Evolutionary conservation across 2,888 invertebrate species (phyloP), one percentile per base, ranked within the genome.

Genomic region (Latrodectus elegans): DNA sequence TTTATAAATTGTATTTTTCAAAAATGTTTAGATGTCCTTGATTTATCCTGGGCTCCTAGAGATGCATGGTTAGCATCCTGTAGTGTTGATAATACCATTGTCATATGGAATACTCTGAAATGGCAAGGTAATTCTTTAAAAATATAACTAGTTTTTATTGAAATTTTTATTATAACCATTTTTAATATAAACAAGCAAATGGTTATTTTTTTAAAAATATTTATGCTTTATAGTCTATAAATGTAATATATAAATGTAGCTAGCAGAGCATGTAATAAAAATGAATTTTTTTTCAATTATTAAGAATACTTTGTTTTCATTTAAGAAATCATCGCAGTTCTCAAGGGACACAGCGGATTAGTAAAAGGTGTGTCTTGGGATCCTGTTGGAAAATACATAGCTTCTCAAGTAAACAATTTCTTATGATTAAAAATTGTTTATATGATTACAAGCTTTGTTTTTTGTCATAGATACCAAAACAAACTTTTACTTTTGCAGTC

Each of bases 311-410:
- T 68, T 8, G n/a, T 1, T 17, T 51, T 67, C 53, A 0, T 75
- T 78, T 26, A 88, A 90, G 92, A 92, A 89, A 90, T 90, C 38
- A 94, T 98, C 4, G 95, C 96, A 14, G 95, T 96, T 12, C 93
- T 99, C 12, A 96, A 95, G 91, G 98, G 97, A 0, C 99, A 99
- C 90, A 91, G 92, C 70, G 97, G 98, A 0, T 94, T 99, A 90
- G 99, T 99, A 4, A 99, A 99, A 93, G 99, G 99, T 10, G 96
- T 99, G 0, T 95, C 98, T 8, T 99, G 99, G 99, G 99, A 99
- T 93, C 99, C 99, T 2, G 96, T 98, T 72, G 99, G 99, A 0
- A 98, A 98, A 92, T 99, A 97, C 92, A 93, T 99, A 86, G 98
- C 99, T 0, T 97, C 98, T 60, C 99, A 99, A 91, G 92, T 92